phyloP scores from a whole-genome alignment of 2,797 vertebrate species.

The Crypturellus tataupa region DNA sequence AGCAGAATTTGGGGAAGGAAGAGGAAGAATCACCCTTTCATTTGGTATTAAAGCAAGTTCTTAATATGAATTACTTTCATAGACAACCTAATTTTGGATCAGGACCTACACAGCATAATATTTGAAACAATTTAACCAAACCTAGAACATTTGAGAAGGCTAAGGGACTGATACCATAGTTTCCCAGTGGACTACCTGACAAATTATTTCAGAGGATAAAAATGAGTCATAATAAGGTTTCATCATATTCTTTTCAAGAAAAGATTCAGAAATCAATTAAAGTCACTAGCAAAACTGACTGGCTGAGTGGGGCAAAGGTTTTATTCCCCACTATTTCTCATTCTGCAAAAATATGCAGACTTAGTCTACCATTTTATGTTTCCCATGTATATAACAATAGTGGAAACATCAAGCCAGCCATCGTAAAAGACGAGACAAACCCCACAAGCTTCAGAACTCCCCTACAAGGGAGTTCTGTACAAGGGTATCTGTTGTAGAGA shows the following conservation, averaged over 20 bases:
- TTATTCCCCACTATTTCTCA: background rate
- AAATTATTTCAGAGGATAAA: conserved; percentile 7
- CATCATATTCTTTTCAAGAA: conserved; percentile 26
- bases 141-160: background rate
- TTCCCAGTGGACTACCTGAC: conserved; percentile 16
- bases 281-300: background rate
- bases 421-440: background rate
- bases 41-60: background rate
- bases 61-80: background rate
- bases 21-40: background rate
- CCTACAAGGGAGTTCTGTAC: no score
- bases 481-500: background rate
- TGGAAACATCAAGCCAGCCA: background rate
- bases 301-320: background rate
- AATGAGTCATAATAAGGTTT: background rate
- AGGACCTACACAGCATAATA: background rate
- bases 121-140: conserved; percentile 1
- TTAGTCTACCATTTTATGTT: background rate
- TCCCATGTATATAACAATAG: background rate
- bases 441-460: background rate
- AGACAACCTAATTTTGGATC: background rate
- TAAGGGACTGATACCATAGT: background rate
- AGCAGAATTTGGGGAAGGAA: background rate
- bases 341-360: background rate
- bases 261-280: background rate